phyloP scores from a whole-genome alignment of 2,113 vertebrate species.

The Syrrhaptes paradoxus region DNA sequence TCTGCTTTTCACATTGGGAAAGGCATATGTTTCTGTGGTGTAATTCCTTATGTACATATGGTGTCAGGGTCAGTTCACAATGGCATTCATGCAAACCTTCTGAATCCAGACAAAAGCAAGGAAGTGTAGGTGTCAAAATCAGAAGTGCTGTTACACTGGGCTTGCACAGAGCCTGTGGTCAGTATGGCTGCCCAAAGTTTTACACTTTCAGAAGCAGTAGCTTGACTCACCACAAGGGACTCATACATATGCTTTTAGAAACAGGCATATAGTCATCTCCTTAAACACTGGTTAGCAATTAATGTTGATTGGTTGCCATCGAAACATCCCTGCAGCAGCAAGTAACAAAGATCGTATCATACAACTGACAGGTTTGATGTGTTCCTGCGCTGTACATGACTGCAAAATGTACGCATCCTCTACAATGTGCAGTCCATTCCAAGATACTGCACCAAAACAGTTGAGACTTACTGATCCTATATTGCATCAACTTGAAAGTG shows the following conservation, averaged over 20 bases:
- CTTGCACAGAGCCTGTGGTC: background rate
- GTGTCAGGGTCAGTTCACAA: background rate
- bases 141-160: background rate
- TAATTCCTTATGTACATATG: background rate
- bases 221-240: background rate
- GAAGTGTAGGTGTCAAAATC: background rate
- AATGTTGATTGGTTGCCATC: background rate
- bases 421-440: background rate
- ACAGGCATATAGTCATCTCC: conserved; percentile 26
- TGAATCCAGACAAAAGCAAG: background rate
- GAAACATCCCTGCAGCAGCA: conserved; percentile 3
- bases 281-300: background rate
- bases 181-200: background rate
- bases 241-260: background rate
- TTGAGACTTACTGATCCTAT: background rate
- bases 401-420: background rate
- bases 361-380: background rate
- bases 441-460: background rate
- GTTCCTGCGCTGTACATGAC: background rate
- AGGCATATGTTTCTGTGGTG: background rate
- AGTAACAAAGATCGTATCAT: background rate
- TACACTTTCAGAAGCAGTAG: conserved; percentile 26
- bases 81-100: background rate
- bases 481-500: background rate
- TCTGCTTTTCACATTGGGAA: background rate